These are phyloP conservation scores for Sipha flava DNA, from an alignment of 1,140 invertebrate genomes.

Conservation along the genomic window DNA sequence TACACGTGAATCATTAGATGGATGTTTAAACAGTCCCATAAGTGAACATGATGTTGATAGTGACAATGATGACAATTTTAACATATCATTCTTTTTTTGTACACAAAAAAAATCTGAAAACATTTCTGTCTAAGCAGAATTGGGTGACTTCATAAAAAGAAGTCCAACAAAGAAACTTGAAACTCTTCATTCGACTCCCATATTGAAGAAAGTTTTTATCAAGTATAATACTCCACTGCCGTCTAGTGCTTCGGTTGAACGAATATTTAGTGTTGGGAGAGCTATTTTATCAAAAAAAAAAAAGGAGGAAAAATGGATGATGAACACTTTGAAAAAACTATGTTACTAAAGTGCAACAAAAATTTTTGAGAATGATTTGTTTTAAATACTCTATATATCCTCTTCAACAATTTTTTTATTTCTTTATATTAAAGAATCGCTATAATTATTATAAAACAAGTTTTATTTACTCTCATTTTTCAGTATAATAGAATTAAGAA, in stretches of 20 bases:
- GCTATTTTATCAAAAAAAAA: not conserved
- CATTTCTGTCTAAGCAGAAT: not conserved
- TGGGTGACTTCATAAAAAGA: not conserved
- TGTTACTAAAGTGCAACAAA: not conserved
- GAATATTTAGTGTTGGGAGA: not conserved
- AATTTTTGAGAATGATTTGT: not conserved
- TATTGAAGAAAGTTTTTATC: not conserved
- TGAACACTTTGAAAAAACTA: not conserved
- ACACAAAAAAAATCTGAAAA: not conserved
- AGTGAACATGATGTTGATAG: not conserved
- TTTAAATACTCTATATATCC: no score
- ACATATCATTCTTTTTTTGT: not conserved
- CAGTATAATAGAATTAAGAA: no score
- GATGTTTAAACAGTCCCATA: not conserved
- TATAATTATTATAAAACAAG: no score
- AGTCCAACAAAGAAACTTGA: not conserved
- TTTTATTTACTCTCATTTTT: no score
- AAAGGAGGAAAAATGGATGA: not conserved
- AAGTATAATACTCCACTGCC: not conserved
- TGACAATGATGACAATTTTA: not conserved
- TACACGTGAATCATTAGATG: not conserved
- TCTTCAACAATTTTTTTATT: no score
- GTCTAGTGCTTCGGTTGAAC: not conserved
- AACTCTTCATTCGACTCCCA: not conserved
- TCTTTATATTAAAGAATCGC: no score